Base-by-base conservation (phyloP, 2,888 invertebrate genomes). In the Thyatira batis region DNA sequence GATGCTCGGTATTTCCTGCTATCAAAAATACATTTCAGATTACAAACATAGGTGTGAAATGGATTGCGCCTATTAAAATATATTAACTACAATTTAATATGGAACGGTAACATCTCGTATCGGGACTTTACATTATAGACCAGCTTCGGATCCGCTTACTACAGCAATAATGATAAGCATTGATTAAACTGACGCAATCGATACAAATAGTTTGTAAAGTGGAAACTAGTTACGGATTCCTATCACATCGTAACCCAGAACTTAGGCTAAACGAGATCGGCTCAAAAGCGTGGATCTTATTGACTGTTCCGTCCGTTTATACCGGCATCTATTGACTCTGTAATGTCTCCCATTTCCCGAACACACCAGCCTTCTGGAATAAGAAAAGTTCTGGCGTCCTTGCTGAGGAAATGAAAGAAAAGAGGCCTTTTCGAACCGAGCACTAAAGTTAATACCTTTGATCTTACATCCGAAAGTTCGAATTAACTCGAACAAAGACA, bases 291-390 rank as follows among this genome's bases (percentile, higher is more conserved):
- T 73, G 80, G 76, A 75, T 80, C 85, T 82, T 84, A 87, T 86
- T 85, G 86, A 85, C 83, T 85, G 84, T 82, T 80, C 82, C 77
- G 75, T 82, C 80, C 83, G 83, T 76, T 82, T 79, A 78, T 79
- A 79, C 80, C 79, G 74, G 75, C 80, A 78, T 83, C 88, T 87
- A 89, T 89, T 88, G 88, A 89, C 87, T 88, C 84, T 61, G 85
- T 90, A 89, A 90, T 89, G 87, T 87, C 85, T 79, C 85, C 87
- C 87, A 88, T 89, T 90, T 89, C 89, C 86, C 84, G 83, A 87
- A 87, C 78, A 71, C 65, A 80, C 82, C 83, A 82, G 84, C 83
- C 84, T 80, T 80, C 74, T 78, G 79, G 82, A 86, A 89, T 87
- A 88, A 87, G 89, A 87, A 90, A 91, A 90, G 86, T 90, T 87